Conservation (phyloP, 2,888 invertebrate species). For the Hypena proboscidalis region DNA sequence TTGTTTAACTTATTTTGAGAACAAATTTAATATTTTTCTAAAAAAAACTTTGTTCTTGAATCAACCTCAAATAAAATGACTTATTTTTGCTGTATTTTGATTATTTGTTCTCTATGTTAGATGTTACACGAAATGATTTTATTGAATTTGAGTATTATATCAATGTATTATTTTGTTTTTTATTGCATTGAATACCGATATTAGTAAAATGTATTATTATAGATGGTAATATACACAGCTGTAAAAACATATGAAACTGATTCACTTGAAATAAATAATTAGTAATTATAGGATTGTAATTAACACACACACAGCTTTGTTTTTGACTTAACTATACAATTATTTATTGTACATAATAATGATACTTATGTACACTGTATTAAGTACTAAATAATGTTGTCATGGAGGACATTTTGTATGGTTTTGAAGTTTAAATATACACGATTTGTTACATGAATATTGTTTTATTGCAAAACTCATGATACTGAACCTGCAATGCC, state of each 20-base stretch:
- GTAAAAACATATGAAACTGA: conserved; percentile 1
- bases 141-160: too few species aligned
- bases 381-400: conserved; percentile 28
- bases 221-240: not conserved
- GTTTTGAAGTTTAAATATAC: conserved; percentile 50
- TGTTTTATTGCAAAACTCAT: conserved; percentile 23
- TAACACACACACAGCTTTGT: conserved; percentile 43
- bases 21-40: too few species aligned
- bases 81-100: not conserved
- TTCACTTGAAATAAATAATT: conserved; percentile 14
- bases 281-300: conserved; percentile 29
- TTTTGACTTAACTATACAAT: conserved; percentile 29
- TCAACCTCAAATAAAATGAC: not conserved
- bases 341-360: conserved; percentile 27
- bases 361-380: conserved; percentile 23
- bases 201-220: not conserved
- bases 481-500: not conserved
- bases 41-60: too few species aligned
- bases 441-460: conserved; percentile 42
- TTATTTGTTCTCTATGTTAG: not conserved
- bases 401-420: conserved; percentile 39
- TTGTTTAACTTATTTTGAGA: too few species aligned
- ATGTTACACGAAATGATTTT: too few species aligned
- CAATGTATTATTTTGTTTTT: too few species aligned
- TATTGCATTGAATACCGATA: too few species aligned